Evolutionary conservation across 2,888 invertebrate genomes (phyloP).

Genomic region (Bursaphelenchus okinawaensis): DNA sequence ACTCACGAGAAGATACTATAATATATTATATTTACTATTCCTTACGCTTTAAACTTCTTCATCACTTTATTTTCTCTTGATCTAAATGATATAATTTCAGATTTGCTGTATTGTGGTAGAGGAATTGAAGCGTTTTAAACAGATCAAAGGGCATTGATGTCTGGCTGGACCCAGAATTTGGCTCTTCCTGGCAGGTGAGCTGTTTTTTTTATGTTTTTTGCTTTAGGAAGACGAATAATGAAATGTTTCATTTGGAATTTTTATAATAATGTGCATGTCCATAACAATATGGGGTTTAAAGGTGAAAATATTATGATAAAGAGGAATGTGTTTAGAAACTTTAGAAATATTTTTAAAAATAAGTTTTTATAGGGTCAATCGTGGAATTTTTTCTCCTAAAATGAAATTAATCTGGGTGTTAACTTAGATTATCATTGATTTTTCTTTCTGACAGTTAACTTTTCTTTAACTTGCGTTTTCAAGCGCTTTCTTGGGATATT

Average conservation of each 20-base stretch:
- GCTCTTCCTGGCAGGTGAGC: constrained; percentile 29
- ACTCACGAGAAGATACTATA: too few species aligned
- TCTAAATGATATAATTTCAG: not conserved
- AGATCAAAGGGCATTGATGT: not conserved
- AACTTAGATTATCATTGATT: not conserved
- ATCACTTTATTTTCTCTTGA: too few species aligned
- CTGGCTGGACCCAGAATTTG: constrained; percentile 22
- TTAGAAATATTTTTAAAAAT: too few species aligned
- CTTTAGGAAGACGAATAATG: not conserved
- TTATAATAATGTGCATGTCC: too few species aligned
- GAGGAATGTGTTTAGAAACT: too few species aligned
- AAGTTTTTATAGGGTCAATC: too few species aligned
- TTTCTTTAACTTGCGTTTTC: not conserved
- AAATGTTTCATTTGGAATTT: not conserved
- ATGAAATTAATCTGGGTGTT: not conserved
- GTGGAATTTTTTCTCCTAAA: too few species aligned
- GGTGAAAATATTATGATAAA: too few species aligned
- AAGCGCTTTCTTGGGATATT: not conserved
- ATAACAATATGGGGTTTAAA: too few species aligned
- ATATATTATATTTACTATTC: too few species aligned
- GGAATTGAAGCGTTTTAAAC: not conserved
- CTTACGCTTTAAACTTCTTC: too few species aligned
- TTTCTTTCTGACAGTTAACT: not conserved
- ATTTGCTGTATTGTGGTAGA: not conserved
- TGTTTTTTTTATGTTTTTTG: not conserved